Percentiles rank a stretch among this genome's conserved stretches.
Conservation (phyloP, 2,797 vertebrate genomes). For the Leptoclinus maculatus region DNA sequence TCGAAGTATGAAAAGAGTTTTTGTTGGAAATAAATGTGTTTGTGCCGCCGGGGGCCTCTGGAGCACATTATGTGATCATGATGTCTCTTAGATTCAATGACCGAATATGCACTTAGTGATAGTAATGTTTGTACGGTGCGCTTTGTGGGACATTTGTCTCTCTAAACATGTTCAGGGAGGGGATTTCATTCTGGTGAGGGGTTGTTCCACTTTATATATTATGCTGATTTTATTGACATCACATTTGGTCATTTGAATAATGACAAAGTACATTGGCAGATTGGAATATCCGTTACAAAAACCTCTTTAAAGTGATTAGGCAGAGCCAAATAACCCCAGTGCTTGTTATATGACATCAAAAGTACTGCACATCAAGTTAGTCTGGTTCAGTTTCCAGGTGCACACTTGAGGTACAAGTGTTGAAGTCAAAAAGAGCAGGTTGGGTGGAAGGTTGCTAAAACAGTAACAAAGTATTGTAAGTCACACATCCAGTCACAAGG, state of each 20-base stretch:
- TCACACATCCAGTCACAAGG: too few relatives aligned
- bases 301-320: conserved; percentile 41
- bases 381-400: conserved; percentile 1
- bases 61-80: conserved; percentile 85
- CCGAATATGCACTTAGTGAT: conserved; percentile 88
- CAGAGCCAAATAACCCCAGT: neutral
- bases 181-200: conserved; percentile 38
- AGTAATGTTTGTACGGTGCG: conserved; percentile 82
- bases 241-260: conserved; percentile 47
- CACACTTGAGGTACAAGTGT: neutral
- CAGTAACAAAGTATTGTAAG: too few relatives aligned
- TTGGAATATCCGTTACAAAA: conserved; percentile 48
- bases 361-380: neutral
- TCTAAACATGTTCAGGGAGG: conserved; percentile 30
- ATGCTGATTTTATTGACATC: conserved; percentile 56
- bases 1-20: conserved; percentile 80
- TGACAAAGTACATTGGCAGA: conserved; percentile 19
- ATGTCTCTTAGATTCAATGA: conserved; percentile 85
- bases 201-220: conserved; percentile 49
- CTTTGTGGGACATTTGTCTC: conserved; percentile 69
- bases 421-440: neutral
- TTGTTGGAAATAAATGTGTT: conserved; percentile 85
- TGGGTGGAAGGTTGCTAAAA: neutral
- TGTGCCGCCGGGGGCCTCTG: conserved; percentile 83
- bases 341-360: conserved; percentile 18